Base-by-base conservation (phyloP, 2,797 vertebrate genomes). In the Lutra lutra region DNA sequence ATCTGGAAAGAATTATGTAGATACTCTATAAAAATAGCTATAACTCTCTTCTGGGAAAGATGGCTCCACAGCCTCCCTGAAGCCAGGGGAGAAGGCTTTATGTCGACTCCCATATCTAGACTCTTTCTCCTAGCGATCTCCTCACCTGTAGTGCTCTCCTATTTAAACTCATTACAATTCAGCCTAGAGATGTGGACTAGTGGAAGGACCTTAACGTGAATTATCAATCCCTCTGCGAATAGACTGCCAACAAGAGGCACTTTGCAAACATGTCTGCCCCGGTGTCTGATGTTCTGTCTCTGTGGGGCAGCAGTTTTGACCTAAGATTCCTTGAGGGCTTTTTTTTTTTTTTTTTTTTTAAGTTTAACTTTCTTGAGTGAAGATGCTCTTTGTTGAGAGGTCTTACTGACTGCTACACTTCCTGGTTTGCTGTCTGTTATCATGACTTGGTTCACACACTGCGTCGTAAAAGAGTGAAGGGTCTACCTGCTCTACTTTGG, bases 1-100 rank as follows among this genome's bases (percentile, higher is more conserved):
- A 54, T 92, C 78, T 90, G 38, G 25, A 93, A 88, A 93, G 29
- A 77, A 85, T 12, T 85, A 40, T 89, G 60, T 51, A 88, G 32
- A 40, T 83, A 23, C 7, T 88, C 77, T 90, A 7, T 62, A 75
- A 92, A 96, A 92, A 88, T n/a, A 86, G 38, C 46, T 58, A 6
- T 83, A 64, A 64, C 70, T 86, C 29, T 85, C n/a, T 92, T 78
- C 32, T n/a, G 7, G 70, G 32, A 82, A 89, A 66, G 32, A 70
- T 23, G 25, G 13, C 5, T 75, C 20, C 40, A 32, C 11, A 51
- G 11, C n/a, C 54, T 56, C 32, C 9, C 29, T 32, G 5, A 72
- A 89, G 54, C 18, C 20, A 48, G 9, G 2, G 40, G 62, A 46
- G 6, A 64, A 88, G 3, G 14, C 14, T 38, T 40, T 32, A 4